A percentile compares a stretch with the other conserved stretches of the same genome.
phyloP scores from a whole-genome alignment of 2,113 vertebrate genomes.

The Pseudonaja textilis region DNA sequence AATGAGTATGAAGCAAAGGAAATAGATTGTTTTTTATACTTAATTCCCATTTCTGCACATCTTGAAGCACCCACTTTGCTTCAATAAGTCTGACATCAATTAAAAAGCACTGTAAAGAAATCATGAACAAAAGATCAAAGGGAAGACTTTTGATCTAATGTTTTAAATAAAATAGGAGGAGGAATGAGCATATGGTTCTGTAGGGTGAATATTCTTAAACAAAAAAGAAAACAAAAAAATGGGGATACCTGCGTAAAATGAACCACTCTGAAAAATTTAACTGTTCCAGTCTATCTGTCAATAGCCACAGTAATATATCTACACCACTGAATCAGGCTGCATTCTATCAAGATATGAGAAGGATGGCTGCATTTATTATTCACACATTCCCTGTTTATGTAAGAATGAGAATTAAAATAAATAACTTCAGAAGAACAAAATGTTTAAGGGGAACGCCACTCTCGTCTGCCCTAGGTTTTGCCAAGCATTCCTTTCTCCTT shows the following conservation, averaged over 20 bases:
- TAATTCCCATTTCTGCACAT: neutral
- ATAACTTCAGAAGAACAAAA: neutral
- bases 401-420: neutral
- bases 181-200: neutral
- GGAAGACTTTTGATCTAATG: conserved; percentile 3
- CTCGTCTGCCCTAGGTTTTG: fast-evolving
- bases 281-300: neutral
- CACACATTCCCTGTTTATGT: neutral
- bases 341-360: too few relatives aligned
- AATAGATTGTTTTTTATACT: neutral
- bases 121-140: neutral
- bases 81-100: neutral
- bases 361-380: neutral
- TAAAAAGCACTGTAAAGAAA: neutral
- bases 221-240: neutral
- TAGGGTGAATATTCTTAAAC: neutral
- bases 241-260: neutral
- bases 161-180: neutral
- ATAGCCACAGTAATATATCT: neutral
- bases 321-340: neutral
- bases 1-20: neutral
- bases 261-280: neutral
- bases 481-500: neutral
- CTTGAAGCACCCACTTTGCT: neutral
- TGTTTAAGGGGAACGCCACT: neutral